Percentiles rank a stretch among this genome's conserved stretches.
Conservation (phyloP, 2,888 invertebrate species). For the Thecocarcelia acutangulata region DNA sequence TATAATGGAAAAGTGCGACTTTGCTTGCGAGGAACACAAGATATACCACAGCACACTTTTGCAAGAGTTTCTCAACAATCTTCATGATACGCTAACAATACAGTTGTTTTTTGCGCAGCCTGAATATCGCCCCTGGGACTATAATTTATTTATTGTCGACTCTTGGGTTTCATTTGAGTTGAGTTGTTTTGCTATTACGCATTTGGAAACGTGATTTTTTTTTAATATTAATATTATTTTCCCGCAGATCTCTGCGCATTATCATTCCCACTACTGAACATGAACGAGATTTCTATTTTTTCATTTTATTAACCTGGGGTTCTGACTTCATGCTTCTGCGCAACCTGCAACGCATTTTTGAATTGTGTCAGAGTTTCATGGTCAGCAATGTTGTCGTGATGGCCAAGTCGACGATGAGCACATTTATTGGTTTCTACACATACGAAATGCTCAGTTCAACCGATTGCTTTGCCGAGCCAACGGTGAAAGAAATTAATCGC, state of each 20-base stretch:
- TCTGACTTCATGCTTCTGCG: conserved; percentile 21
- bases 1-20: conserved; percentile 70
- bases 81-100: conserved; percentile 69
- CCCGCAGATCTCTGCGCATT: conserved; percentile 69
- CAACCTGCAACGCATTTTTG: conserved; percentile 70
- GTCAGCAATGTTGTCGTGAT: conserved; percentile 75
- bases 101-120: conserved; percentile 70
- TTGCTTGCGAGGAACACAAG: neutral
- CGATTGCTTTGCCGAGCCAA: conserved; percentile 55
- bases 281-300: conserved; percentile 75
- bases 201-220: neutral
- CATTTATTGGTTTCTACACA: conserved; percentile 66
- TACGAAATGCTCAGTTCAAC: conserved; percentile 48
- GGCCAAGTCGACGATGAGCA: conserved; percentile 45
- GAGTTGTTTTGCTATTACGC: conserved; percentile 57
- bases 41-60: conserved; percentile 71
- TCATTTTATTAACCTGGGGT: conserved; percentile 72
- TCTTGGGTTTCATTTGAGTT: conserved; percentile 73
- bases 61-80: conserved; percentile 69
- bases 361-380: conserved; percentile 69
- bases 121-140: conserved; percentile 70
- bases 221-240: neutral
- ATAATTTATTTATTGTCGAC: conserved; percentile 75
- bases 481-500: conserved; percentile 69
- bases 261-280: conserved; percentile 64